Base-by-base conservation (phyloP, 2,113 vertebrate species). In the Sarotherodon lohbergeri region DNA sequence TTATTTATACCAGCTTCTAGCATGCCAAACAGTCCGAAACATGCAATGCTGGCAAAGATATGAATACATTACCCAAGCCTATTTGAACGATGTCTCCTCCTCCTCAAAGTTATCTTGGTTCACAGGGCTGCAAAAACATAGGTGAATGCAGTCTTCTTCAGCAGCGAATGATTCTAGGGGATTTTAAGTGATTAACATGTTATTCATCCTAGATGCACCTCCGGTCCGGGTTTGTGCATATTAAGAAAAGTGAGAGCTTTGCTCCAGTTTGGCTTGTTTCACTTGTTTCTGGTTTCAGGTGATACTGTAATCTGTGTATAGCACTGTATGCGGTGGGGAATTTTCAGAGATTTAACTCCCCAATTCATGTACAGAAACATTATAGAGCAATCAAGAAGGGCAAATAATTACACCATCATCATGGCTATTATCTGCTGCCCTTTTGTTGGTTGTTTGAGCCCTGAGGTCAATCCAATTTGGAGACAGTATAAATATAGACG, bases 371-470 rank as follows among this genome's bases (percentile, higher is more conserved):
- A 24, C 63, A 88, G 83, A 88, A 86, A 29, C 82, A 68, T 85
- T 63, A 90, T 87, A 84, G 90, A 56, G 73, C 85, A 39, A 46
- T 92, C 86, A 88, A 81, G n/a, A 59, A 66, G 19, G 36, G 63
- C 8, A 92, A 89, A 90, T 89, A 88, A 93, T 92, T 87, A 92
- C 52, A 5, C 73, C 63, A 68, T 89, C 81, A 80, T 84, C 73
- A 84, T 41, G 57, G 85, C 39, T 73, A 43, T 91, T 90, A 93
- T 91, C 90, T 92, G 2, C 63, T 4, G 81, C 43, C 73, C 68
- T 86, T 79, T 41, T 4, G 10, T 50, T 12, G 71, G 84, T 59
- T 86, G 55, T 91, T 81, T 83, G 85, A 63, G 81, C 80, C 79
- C 82, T 68, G 39, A 54, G 83, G 84, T 84, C 78, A 86, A 86